Percentiles rank a stretch among this genome's conserved stretches.
Evolutionary conservation across 2,888 invertebrate species (phyloP).

Genomic region (Campoletis raptor): DNA sequence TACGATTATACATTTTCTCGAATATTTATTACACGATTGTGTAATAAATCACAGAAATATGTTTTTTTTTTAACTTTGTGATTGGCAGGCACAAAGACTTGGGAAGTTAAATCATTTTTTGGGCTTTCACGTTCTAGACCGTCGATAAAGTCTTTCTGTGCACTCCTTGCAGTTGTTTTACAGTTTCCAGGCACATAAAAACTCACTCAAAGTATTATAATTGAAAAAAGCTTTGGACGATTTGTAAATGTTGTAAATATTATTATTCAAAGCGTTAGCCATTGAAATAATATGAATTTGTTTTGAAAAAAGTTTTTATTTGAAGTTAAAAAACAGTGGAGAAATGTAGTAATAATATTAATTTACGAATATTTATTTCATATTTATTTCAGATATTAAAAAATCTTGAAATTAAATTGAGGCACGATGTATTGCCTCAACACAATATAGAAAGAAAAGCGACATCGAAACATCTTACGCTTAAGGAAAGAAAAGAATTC

Average conservation of each 20-base stretch:
- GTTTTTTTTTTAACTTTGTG: too few species aligned
- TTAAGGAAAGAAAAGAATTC: conserved; percentile 70
- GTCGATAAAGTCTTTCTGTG: neutral
- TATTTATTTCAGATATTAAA: conserved; percentile 73
- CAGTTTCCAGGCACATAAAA: neutral
- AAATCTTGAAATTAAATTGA: conserved; percentile 71
- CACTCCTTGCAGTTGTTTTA: neutral
- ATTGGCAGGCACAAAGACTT: too few species aligned
- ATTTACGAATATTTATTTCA: conserved; percentile 14
- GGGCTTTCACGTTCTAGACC: too few species aligned
- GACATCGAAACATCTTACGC: conserved; percentile 70
- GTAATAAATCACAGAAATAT: too few species aligned
- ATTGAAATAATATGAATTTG: too few species aligned
- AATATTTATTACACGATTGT: too few species aligned
- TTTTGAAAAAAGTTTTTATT: neutral
- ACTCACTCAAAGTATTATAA: neutral
- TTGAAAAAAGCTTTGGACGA: neutral
- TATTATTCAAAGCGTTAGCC: too few species aligned
- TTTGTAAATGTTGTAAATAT: too few species aligned
- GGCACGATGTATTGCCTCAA: conserved; percentile 76
- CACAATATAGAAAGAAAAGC: conserved; percentile 76
- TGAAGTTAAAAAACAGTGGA: neutral
- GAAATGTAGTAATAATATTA: neutral
- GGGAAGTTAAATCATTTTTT: too few species aligned
- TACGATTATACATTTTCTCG: too few species aligned